Conservation (phyloP, 2,888 invertebrate species). For the Catocala fraxini region DNA sequence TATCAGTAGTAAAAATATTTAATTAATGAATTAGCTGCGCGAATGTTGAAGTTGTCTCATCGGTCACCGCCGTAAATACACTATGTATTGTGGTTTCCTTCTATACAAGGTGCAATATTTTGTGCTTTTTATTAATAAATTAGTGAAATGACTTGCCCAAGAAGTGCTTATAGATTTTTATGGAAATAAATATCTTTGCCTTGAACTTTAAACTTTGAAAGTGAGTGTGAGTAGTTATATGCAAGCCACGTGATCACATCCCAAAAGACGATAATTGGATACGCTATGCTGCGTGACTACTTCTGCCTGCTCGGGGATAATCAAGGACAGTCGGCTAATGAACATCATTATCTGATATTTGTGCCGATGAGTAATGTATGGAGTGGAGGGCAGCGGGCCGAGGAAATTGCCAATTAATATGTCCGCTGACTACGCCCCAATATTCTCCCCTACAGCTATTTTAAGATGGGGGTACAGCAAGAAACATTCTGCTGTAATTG, state of each 20-base stretch:
- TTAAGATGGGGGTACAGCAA: constrained; percentile 38
- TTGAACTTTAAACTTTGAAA: too few relatives aligned
- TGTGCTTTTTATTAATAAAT: too few relatives aligned
- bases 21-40: too few relatives aligned
- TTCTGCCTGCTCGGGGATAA: constrained; percentile 35
- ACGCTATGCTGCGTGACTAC: neutral
- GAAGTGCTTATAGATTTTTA: too few relatives aligned
- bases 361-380: constrained; percentile 66
- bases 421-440: constrained; percentile 55
- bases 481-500: constrained; percentile 6
- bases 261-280: neutral
- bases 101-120: too few relatives aligned
- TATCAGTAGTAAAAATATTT: too few relatives aligned
- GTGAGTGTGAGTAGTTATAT: too few relatives aligned
- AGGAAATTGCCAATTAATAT: constrained; percentile 82
- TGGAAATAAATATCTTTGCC: too few relatives aligned
- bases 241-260: neutral
- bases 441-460: constrained; percentile 40
- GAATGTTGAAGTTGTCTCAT: too few relatives aligned
- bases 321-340: constrained; percentile 58
- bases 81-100: too few relatives aligned
- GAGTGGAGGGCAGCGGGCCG: constrained; percentile 52
- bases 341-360: constrained; percentile 70
- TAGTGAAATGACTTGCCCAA: too few relatives aligned
- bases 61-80: too few relatives aligned